Evolutionary conservation across 2,888 invertebrate species (phyloP), one percentile per base, ranked within the genome.

Genomic region (Noctua fimbriata): DNA sequence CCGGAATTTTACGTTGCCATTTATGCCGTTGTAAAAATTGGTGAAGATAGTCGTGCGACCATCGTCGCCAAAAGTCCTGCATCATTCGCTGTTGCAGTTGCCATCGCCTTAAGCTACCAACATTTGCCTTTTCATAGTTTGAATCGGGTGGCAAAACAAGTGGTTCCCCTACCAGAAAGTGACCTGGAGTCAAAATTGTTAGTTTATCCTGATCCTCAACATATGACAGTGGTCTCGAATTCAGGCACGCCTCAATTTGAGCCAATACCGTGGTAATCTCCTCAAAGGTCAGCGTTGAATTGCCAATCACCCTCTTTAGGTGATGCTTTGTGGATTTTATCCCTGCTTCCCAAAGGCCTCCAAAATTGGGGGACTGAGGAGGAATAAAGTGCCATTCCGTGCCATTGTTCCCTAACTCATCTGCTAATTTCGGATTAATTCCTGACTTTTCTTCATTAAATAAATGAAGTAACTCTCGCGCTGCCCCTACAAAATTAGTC

Each of bases 361-460:
- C 44, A 69, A 69, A 69, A 18, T 69, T 69, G 12, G 69, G 69
- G 0, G 69, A 47, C 7, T 69, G 69, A 28, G 69, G 69, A 28
- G 69, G 69, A 28, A 69, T 69, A 69, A 69, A 67, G 16, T 67
- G 67, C 69, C 69, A 69, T 7, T 69, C 69, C 10, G 69, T 69
- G 1, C 69, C 49, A 52, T 69, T 69, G 28, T 21, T 52, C 0
- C 3, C 69, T 10, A 69, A 4, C 1, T 32, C 49, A 6, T 69
- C 69, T 69, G 69, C 69, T 69, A 69, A 32, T 24, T 69, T 36
- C 24, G 52, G 69, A 52, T 21, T 4, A 18, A 7, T 4, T 36
- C 36, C 28, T 9, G 24, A 52, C 32, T 12, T 71, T 58, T 71
- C 58, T 41, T 58, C 41, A 9, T 58, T 71, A 9, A 71, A 71